These are phyloP conservation scores for Stichodactyla helianthus DNA, from an alignment of 64 coral and sea anemone species.

Conservation along the genomic window DNA sequence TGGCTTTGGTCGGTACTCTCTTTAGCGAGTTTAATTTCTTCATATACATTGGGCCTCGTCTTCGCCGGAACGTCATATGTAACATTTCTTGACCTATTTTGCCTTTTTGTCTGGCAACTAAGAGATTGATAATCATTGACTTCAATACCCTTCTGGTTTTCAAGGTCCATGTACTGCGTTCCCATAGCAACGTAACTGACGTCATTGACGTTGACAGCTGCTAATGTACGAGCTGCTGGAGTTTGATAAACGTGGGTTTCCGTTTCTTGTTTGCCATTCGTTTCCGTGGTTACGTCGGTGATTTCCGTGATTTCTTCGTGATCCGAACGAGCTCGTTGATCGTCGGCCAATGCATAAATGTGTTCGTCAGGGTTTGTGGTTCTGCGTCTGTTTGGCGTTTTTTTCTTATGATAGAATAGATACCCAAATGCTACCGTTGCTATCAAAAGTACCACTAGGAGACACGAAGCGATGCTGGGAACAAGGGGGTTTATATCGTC, in stretches of 20 bases:
- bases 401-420: not conserved
- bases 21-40: not conserved
- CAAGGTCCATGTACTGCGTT: not conserved
- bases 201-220: not conserved
- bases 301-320: not conserved
- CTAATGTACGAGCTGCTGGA: not conserved
- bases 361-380: not conserved
- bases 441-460: not conserved
- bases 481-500: not conserved
- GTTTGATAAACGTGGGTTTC: not conserved
- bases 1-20: not conserved
- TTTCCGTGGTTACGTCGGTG: not conserved
- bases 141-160: not conserved
- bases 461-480: not conserved
- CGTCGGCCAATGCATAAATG: not conserved
- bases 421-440: not conserved
- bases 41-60: not conserved
- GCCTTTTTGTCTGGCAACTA: not conserved
- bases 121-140: not conserved
- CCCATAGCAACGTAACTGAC: not conserved
- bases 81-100: not conserved
- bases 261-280: not conserved
- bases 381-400: not conserved
- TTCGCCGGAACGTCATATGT: not conserved
- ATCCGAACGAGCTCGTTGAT: not conserved